phyloP scores from a whole-genome alignment of 1,140 invertebrate species.

The Procambarus virginalis region DNA sequence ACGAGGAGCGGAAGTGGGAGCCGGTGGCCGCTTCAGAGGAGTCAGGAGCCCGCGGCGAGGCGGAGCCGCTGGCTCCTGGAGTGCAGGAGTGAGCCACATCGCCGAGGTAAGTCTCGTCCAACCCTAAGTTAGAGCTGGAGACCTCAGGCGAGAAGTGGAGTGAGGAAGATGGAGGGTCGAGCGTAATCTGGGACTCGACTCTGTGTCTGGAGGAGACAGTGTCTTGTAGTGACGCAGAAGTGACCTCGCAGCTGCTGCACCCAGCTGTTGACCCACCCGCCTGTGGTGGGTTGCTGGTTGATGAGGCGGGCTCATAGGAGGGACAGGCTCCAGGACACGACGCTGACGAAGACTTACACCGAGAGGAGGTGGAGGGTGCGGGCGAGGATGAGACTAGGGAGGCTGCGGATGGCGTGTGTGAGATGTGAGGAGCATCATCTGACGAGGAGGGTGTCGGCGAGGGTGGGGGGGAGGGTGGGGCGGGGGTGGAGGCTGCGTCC shows the following conservation, averaged over 20 bases:
- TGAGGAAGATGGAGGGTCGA: slow-evolving; percentile 15
- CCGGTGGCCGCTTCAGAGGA: slow-evolving; percentile 16
- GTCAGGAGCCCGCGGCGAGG: slow-evolving; percentile 20
- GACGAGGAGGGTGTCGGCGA: slow-evolving; percentile 27
- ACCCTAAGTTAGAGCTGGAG: slow-evolving; percentile 14
- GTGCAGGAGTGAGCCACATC: background rate
- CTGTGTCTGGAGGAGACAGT: slow-evolving; percentile 1
- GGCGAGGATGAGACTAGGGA: background rate
- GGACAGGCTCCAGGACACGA: background rate
- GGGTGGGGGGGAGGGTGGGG: background rate
- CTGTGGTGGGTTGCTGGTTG: background rate
- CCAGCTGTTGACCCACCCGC: background rate
- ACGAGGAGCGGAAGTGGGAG: background rate
- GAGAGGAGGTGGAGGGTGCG: slow-evolving; percentile 10
- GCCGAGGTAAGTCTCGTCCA: slow-evolving; percentile 4
- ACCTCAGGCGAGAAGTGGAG: slow-evolving; percentile 29
- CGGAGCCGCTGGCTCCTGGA: background rate
- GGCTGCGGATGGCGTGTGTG: background rate
- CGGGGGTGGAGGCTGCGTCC: slow-evolving; percentile 10
- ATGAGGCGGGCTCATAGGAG: slow-evolving; percentile 14
- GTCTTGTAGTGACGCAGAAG: background rate
- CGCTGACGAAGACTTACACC: slow-evolving; percentile 3
- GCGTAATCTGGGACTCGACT: background rate
- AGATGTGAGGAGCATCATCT: slow-evolving; percentile 5
- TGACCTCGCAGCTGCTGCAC: background rate